Evolutionary conservation across 1,140 invertebrate genomes (phyloP).

Genomic region (Hesperophylax magnus): DNA sequence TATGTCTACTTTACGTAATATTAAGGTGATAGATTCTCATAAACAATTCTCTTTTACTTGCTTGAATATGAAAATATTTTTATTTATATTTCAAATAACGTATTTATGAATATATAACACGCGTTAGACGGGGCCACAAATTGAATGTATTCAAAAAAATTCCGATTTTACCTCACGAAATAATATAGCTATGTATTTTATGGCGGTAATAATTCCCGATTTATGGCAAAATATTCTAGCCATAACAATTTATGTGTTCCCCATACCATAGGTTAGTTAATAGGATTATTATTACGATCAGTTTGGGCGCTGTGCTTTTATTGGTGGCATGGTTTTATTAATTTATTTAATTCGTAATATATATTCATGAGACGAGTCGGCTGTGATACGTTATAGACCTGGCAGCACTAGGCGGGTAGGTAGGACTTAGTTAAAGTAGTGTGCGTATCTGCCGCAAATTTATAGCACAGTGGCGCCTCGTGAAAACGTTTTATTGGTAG

Average conservation of each 20-base stretch:
- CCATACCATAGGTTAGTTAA: not conserved
- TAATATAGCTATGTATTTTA: not conserved
- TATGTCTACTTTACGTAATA: too few species aligned
- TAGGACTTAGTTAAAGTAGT: not conserved
- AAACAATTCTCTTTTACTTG: too few species aligned
- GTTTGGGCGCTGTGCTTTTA: not conserved
- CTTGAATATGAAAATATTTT: too few species aligned
- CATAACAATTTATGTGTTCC: conserved; percentile 1
- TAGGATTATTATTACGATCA: not conserved
- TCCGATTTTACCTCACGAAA: too few species aligned
- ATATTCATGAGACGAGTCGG: conserved; percentile 20
- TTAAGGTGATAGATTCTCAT: too few species aligned
- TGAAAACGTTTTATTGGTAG: not conserved
- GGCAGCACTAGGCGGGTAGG: conserved; percentile 4
- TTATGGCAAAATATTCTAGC: conserved; percentile 19
- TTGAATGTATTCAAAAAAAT: too few species aligned
- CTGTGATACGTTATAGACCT: conserved; percentile 14
- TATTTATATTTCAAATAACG: too few species aligned
- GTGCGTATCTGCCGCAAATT: not conserved
- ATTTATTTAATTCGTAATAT: conserved; percentile 27
- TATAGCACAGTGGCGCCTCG: conserved; percentile 15
- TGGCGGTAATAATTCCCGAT: not conserved
- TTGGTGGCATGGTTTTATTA: conserved; percentile 10
- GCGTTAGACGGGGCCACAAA: too few species aligned
- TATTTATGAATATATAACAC: too few species aligned